phyloP scores from a whole-genome alignment of 2,113 vertebrate genomes.

The Syngnathoides biaculeatus region DNA sequence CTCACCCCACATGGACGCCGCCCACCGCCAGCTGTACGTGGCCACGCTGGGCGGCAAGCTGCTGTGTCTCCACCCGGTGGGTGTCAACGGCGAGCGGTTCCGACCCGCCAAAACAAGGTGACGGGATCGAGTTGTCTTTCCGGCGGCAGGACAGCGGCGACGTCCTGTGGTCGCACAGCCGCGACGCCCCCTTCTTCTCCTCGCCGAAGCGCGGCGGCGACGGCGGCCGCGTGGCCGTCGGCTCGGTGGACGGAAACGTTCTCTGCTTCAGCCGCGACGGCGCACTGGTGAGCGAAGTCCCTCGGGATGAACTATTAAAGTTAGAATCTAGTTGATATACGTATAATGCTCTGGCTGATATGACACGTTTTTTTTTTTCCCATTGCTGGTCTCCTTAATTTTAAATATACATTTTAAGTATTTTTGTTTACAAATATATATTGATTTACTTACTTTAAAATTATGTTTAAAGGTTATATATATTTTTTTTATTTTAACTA shows the following conservation, averaged over 20 bases:
- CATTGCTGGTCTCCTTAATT: too few relatives aligned
- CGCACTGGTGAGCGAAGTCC: slow-evolving; percentile 74
- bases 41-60: slow-evolving; percentile 83
- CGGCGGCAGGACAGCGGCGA: slow-evolving; percentile 73
- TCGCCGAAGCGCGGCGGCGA: slow-evolving; percentile 77
- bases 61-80: slow-evolving; percentile 80
- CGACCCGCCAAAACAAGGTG: background rate
- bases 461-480: too few relatives aligned
- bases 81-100: slow-evolving; percentile 24
- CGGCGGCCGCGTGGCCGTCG: slow-evolving; percentile 68
- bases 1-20: slow-evolving; percentile 78
- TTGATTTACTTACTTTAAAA: too few relatives aligned
- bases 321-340: background rate
- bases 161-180: slow-evolving; percentile 76
- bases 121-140: background rate
- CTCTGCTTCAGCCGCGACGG: slow-evolving; percentile 80
- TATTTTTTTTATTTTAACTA: too few relatives aligned
- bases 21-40: slow-evolving; percentile 76
- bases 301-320: background rate
- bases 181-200: slow-evolving; percentile 86
- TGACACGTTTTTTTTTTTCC: too few relatives aligned
- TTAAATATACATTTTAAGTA: too few relatives aligned
- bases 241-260: slow-evolving; percentile 87
- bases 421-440: too few relatives aligned
- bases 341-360: too few relatives aligned